Conservation (phyloP, 1,140 invertebrate genomes). For the Cotesia glomerata region DNA sequence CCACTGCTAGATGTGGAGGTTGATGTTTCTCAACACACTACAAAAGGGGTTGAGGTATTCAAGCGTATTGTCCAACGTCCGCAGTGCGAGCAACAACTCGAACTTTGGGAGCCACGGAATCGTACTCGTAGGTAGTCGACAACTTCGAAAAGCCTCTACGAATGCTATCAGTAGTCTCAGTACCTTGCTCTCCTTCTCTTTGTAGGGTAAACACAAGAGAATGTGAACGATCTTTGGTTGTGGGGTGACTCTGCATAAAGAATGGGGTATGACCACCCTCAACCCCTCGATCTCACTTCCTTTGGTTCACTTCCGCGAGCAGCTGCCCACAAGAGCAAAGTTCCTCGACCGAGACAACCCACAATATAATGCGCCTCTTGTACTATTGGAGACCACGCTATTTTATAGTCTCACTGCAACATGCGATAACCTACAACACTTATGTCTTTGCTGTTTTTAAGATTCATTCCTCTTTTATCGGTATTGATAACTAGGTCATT, state of each 20-base stretch:
- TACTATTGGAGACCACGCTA: too few relatives aligned
- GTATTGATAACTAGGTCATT: too few relatives aligned
- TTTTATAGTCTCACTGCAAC: too few relatives aligned
- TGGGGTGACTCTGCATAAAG: constrained; percentile 46
- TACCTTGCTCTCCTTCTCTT: constrained; percentile 8
- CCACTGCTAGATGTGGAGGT: constrained; percentile 42
- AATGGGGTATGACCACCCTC: constrained; percentile 41
- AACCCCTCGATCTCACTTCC: constrained; percentile 7
- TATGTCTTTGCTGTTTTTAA: too few relatives aligned
- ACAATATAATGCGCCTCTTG: constrained; percentile 49
- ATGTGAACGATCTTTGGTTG: constrained; percentile 50
- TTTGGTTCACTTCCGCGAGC: too few relatives aligned
- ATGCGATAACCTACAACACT: too few relatives aligned
- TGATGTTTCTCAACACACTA: constrained; percentile 11
- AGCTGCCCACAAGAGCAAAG: constrained; percentile 51
- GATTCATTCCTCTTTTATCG: too few relatives aligned
- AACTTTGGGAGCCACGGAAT: constrained; percentile 33
- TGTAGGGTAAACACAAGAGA: constrained; percentile 44
- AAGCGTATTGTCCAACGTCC: constrained; percentile 54
- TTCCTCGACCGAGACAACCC: constrained; percentile 57
- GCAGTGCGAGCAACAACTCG: constrained; percentile 49
- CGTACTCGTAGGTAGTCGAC: constrained; percentile 33
- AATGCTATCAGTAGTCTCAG: constrained; percentile 8
- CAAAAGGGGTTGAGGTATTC: constrained; percentile 42
- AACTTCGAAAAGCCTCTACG: neutral